Percentiles rank a stretch among this genome's conserved stretches.
phyloP scores from a whole-genome alignment of 1,140 invertebrate genomes.

The Anastrepha obliqua region DNA sequence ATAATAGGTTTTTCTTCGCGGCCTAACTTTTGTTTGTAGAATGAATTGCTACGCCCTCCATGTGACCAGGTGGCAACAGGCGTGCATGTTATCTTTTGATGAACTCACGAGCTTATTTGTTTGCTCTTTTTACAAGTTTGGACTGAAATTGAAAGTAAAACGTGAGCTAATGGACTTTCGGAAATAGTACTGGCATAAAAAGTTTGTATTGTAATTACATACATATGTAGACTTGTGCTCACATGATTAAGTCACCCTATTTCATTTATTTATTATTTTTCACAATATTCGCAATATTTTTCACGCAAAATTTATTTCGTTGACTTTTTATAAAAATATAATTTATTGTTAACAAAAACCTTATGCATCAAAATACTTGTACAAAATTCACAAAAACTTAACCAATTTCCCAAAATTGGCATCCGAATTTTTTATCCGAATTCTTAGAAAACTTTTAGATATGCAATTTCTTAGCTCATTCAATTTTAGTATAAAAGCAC shows the following conservation, averaged over 20 bases:
- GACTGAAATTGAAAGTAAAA: constrained; percentile 36
- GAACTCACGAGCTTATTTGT: constrained; percentile 38
- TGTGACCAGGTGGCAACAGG: constrained; percentile 21
- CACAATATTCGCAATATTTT: no score
- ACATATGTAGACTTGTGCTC: background rate
- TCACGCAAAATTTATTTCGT: no score
- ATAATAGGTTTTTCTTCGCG: background rate
- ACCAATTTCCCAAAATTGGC: no score
- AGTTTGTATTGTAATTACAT: background rate
- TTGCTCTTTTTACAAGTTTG: background rate
- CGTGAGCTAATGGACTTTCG: constrained; percentile 36
- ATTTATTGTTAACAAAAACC: background rate
- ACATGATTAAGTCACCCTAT: background rate
- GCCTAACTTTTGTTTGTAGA: background rate
- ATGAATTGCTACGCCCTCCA: background rate
- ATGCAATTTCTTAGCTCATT: no score
- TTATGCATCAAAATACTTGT: no score
- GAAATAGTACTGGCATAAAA: background rate
- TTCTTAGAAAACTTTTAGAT: no score
- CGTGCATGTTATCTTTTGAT: constrained; percentile 19
- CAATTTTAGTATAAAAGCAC: no score
- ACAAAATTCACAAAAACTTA: no score
- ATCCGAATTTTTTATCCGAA: no score
- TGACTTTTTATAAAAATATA: no score
- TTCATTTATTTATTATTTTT: no score